Base-by-base conservation (phyloP, 2,797 vertebrate genomes). In the Karalla daura region DNA sequence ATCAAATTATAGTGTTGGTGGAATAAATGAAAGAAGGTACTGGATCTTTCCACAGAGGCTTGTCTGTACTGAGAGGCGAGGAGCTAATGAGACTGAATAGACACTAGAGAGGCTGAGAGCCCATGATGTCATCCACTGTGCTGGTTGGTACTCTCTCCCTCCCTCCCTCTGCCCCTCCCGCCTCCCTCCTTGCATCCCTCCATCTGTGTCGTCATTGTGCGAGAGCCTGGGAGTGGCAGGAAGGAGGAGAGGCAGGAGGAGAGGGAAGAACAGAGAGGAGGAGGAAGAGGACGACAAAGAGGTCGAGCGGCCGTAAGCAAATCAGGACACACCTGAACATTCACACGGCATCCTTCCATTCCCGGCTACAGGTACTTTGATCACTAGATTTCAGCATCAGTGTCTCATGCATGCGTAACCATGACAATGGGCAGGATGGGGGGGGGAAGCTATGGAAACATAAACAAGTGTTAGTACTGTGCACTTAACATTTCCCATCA, bases 51-150 rank as follows among this genome's bases (percentile, higher is more conserved):
- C 9, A 36, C n/a, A 63, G 24, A 55, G 17, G 40, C 14, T 5
- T 54, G 11, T 54, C 14, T 68, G 24, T n/a, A 33, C 32, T 68
- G 33, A 40, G 39, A 63, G 17, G 6, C 2, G 13, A 21, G 43
- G 44, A 55, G 36, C 49, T 63, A 28, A 70, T 66, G 28, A 75
- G 70, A 27, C 30, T 47, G 69, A 83, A 63, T 40, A 59, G 68
- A 81, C 66, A 78, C 43, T 44, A 60, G 68, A 70, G 76, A 65
- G 70, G 63, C 73, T 80, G 68, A 83, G 68, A 35, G 55, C 24
- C 45, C 14, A 86, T 94, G 93, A 94, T 91, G 90, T 94, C 91
- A 93, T 83, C 36, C 56, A 72, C 77, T 86, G 93, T 93, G 88
- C 91, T 89, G 75, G 91, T 80, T 63, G 77, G 92, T 90, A 79